A percentile compares a stretch with the other conserved stretches of the same genome.
Evolutionary conservation across 2,113 vertebrate genomes (phyloP).

Genomic region (Electrona antarctica): DNA sequence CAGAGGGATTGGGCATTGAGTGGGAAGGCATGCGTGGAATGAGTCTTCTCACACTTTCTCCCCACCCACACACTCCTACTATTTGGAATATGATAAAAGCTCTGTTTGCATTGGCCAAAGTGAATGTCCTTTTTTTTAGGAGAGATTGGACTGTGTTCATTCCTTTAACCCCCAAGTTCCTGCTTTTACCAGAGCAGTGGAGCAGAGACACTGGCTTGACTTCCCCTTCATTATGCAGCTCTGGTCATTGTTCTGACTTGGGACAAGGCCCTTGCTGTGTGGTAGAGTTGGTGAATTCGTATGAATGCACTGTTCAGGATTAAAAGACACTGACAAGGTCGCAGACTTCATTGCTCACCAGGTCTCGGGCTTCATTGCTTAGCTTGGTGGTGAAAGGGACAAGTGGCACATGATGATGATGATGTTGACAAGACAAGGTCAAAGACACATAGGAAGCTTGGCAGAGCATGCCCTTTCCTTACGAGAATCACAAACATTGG

Average conservation of each 20-base stretch:
- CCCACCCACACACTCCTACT: conserved; percentile 52
- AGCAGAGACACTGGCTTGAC: conserved; percentile 18
- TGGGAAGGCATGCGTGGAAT: conserved; percentile 64
- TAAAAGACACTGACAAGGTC: conserved; percentile 15
- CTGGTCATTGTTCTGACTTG: conserved; percentile 36
- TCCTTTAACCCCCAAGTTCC: conserved; percentile 1
- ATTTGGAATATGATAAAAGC: conserved; percentile 55
- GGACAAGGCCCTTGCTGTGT: conserved; percentile 24
- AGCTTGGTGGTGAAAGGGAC: conserved; percentile 38
- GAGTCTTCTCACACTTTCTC: conserved; percentile 30
- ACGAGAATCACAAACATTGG: conserved; percentile 18
- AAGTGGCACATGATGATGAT: conserved; percentile 44
- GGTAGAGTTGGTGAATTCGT: conserved; percentile 14
- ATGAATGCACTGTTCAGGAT: conserved; percentile 24
- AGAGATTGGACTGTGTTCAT: conserved; percentile 15
- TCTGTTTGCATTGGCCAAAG: conserved; percentile 12
- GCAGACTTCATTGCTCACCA: too few relatives aligned
- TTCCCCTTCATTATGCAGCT: conserved; percentile 26
- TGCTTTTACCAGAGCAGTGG: background rate
- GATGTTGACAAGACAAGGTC: conserved; percentile 43
- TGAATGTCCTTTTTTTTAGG: conserved; percentile 47
- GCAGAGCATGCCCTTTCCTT: conserved; percentile 1
- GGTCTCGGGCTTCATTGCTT: conserved; percentile 17
- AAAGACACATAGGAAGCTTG: conserved; percentile 22
- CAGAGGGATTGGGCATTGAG: conserved; percentile 32